These are phyloP conservation scores for Rissa tridactyla DNA, from an alignment of 2,113 vertebrate genomes.

Conservation along the genomic window DNA sequence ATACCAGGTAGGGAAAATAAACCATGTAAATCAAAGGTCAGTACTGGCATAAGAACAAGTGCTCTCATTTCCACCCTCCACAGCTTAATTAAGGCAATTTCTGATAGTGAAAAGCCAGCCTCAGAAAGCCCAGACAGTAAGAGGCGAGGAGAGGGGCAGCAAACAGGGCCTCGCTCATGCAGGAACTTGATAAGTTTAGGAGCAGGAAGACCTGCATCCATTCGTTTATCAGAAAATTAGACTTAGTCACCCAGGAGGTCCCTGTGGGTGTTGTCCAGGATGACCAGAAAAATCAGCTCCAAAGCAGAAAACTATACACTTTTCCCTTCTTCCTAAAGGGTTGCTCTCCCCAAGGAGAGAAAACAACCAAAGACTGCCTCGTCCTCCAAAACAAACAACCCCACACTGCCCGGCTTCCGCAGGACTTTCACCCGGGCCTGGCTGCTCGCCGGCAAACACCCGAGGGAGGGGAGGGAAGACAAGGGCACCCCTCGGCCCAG, in stretches of 20 bases:
- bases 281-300: neutral
- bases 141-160: neutral
- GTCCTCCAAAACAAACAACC: neutral
- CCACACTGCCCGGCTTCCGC: neutral
- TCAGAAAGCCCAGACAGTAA: neutral
- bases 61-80: neutral
- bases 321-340: neutral
- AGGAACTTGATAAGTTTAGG: neutral
- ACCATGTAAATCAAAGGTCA: neutral
- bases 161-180: neutral
- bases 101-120: neutral
- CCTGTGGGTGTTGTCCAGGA: neutral
- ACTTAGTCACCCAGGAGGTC: neutral
- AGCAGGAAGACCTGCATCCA: neutral
- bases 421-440: neutral
- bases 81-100: neutral
- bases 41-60: neutral
- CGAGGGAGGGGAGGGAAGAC: neutral
- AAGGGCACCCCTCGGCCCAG: neutral
- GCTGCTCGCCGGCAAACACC: neutral
- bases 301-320: accelerated
- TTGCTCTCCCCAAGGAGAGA: neutral
- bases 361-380: neutral
- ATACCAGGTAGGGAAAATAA: neutral
- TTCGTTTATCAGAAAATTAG: neutral